Percentiles rank a stretch among this genome's conserved stretches.
These are phyloP conservation scores for Brenthis hecate DNA, from an alignment of 2,888 invertebrate genomes.

Conservation along the genomic window DNA sequence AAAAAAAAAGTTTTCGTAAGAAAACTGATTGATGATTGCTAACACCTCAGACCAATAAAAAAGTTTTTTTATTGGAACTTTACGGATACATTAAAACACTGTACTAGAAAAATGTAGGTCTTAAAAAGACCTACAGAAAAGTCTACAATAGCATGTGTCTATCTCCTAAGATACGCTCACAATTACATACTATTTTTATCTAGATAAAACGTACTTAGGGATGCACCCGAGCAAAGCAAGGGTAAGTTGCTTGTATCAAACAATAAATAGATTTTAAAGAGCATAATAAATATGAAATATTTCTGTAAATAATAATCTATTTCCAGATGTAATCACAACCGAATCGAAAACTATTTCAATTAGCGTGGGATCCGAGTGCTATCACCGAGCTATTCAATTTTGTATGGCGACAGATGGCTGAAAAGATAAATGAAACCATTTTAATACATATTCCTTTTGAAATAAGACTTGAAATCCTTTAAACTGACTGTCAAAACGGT, in stretches of 20 bases:
- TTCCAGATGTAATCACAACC: conserved; percentile 23
- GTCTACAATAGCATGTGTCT: no score
- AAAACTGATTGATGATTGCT: no score
- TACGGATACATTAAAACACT: no score
- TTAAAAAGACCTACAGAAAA: no score
- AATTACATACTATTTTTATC: no score
- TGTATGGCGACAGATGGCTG: conserved; percentile 36
- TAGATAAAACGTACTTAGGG: no score
- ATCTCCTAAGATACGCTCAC: no score
- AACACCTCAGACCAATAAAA: no score
- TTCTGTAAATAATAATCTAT: conserved; percentile 18
- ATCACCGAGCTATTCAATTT: conserved; percentile 37
- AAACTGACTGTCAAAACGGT: conserved; percentile 10
- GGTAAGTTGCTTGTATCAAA: no score
- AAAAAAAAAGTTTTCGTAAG: no score
- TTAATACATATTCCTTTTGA: neutral
- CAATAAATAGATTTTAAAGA: neutral
- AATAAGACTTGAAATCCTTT: conserved; percentile 24
- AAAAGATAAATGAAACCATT: conserved; percentile 3
- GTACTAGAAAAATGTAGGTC: no score
- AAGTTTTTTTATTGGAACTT: no score
- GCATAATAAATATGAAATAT: conserved; percentile 12
- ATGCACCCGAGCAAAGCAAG: neutral
- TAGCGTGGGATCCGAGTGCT: conserved; percentile 35
- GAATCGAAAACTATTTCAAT: conserved; percentile 39